Evolutionary conservation across 92 coral and sea anemone species (phyloP).

Genomic region (Meandrina meandrites): DNA sequence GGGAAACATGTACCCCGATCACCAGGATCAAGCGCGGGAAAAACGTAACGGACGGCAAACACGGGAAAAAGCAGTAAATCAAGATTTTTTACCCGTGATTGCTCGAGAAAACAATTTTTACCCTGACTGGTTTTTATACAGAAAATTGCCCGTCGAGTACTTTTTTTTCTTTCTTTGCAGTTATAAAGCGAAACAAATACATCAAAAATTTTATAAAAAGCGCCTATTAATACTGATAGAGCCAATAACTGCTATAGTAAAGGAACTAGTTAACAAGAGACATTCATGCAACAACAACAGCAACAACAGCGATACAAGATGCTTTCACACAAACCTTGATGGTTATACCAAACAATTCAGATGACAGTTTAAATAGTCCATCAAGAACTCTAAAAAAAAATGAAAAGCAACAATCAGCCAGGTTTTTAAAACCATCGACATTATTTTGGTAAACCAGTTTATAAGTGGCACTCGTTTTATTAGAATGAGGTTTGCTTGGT

Average conservation of each 20-base stretch:
- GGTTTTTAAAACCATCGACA: no score
- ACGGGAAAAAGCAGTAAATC: background rate
- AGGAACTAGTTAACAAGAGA: background rate
- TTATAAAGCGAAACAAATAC: no score
- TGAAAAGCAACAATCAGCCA: background rate
- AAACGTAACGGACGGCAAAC: background rate
- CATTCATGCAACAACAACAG: background rate
- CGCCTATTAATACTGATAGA: no score
- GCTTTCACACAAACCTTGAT: constrained; percentile 52
- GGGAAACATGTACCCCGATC: background rate
- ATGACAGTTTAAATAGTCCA: constrained; percentile 79
- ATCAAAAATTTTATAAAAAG: no score
- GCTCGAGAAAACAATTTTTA: background rate
- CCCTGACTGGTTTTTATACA: no score
- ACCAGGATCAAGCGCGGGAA: background rate
- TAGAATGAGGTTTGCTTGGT: background rate
- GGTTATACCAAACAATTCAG: constrained; percentile 72
- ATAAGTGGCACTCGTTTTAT: no score
- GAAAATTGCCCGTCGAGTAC: no score
- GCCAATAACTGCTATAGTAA: no score
- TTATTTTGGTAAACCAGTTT: background rate
- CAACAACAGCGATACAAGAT: background rate
- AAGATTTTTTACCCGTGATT: background rate
- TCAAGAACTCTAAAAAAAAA: constrained; percentile 67
- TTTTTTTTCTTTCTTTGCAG: no score